Base-by-base conservation (phyloP, 2,113 vertebrate genomes). In the Thalassarche chlororhynchos region DNA sequence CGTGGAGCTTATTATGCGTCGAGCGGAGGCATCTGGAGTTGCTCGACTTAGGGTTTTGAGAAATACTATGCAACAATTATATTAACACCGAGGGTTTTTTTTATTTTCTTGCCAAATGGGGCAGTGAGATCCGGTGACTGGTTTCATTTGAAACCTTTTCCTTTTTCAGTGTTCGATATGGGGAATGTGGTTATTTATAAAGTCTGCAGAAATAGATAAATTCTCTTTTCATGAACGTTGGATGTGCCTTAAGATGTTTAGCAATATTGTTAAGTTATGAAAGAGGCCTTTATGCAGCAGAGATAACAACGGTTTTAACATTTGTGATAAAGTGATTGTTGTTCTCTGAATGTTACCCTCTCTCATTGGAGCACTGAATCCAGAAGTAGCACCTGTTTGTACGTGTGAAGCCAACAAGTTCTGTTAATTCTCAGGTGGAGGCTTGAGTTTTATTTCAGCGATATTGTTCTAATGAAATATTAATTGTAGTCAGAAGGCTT, bases 61-160 rank as follows among this genome's bases (percentile, higher is more conserved):
- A 34, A 77, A 10, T 6, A 5, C 23, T 7, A 0, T 54, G 46
- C 28, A 28, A 49, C n/a, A 18, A 2, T 23, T 60, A 0, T 42
- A 8, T 58, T 80, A 46, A 26, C 17, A 1, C 14, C 2, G 40
- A 28, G 6, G 17, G 25, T n/a, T 34, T 28, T 54, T 29, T 54
- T n/a, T 15, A 23, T n/a, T 34, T 14, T 29, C 28, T 65, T 89
- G 5, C 29, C 25, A 31, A 6, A n/a, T 17, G 55, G 26, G 44
- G 38, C 9, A 8, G 12, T 62, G 77, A 77, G 36, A 52, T 68
- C 38, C 4, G 16, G 26, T 47, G 65, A 32, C 12, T 61, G 49
- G 24, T 40, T 82, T 72, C 3, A 2, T 44, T 44, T 57, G 26
- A 87, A 82, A 28, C 28, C 23, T 65, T 62, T 46, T 38, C 19